Evolutionary conservation across 2,797 vertebrate genomes (phyloP), one percentile per base, ranked within the genome.

Genomic region (Oceanodroma leucorhoa): DNA sequence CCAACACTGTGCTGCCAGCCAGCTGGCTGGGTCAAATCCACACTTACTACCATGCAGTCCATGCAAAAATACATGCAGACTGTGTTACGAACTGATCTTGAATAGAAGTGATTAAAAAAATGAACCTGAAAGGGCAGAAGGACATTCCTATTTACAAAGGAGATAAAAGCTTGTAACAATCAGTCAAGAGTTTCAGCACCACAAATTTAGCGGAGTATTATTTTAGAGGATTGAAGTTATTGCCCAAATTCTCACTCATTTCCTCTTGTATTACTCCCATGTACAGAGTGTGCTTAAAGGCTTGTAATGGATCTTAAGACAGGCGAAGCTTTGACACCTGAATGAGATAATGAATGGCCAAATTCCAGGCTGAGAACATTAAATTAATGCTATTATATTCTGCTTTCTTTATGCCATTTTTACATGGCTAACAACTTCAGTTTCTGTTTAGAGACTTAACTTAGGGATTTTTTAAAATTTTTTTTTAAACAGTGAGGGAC

Each of bases 101-200:
- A 84, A 90, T 0, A 64, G 34, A 87, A 80, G 16, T 7, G 27
- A 85, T 57, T 84, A 43, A 55, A 62, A 58, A 80, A 66, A 60
- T 3, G 11, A 61, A 50, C 62, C 50, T 18, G 19, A 57, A 83
- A 87, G 76, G 72, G 67, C 65, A 91, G 48, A 76, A 87, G 24
- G 76, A 65, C 38, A 22, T 73, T 71, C 55, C 34, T 71, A 54
- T 79, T 83, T 94, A 94, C 61, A 90, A 50, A 15, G 34, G 45
- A 90, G 46, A 93, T 51, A 93, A 65, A 80, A 86, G 55, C 57
- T 86, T 80, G 12, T 83, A 83, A 91, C 79, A 69, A 76, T 65
- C 58, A 62, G 36, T 78, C 89, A 94, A 76, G 89, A 93, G 72
- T 75, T 94, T 94, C 91, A 94, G 94, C 94, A 96, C 87, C 87